These are phyloP conservation scores for Bombylius major DNA, from an alignment of 2,888 invertebrate species.

Conservation along the genomic window DNA sequence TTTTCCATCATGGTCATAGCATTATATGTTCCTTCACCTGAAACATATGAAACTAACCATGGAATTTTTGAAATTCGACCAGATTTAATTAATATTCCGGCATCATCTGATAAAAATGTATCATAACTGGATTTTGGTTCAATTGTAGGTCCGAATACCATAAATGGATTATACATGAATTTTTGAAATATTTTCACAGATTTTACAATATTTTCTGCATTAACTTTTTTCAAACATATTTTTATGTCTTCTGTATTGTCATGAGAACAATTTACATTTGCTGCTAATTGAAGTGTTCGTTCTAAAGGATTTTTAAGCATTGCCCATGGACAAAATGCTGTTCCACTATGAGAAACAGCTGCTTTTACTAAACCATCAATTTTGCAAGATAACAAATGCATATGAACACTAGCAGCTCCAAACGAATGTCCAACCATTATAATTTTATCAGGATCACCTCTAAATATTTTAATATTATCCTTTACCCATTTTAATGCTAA, in stretches of 20 bases:
- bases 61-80: slow-evolving; percentile 52
- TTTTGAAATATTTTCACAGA: slow-evolving; percentile 31
- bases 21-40: slow-evolving; percentile 63
- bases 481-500: slow-evolving; percentile 58
- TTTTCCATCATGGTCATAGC: slow-evolving; percentile 38
- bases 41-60: slow-evolving; percentile 53
- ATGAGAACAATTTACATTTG: slow-evolving; percentile 50
- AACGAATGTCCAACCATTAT: slow-evolving; percentile 59
- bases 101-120: slow-evolving; percentile 54
- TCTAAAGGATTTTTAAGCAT: slow-evolving; percentile 40
- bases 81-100: slow-evolving; percentile 45
- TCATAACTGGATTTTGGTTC: slow-evolving; percentile 41
- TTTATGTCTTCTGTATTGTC: slow-evolving; percentile 42
- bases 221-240: slow-evolving; percentile 49
- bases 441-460: slow-evolving; percentile 56
- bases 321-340: slow-evolving; percentile 49
- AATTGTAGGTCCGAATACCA: slow-evolving; percentile 59
- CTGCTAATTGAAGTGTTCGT: slow-evolving; percentile 48
- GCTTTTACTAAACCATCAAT: slow-evolving; percentile 32
- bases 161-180: slow-evolving; percentile 54
- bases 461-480: slow-evolving; percentile 54
- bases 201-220: slow-evolving; percentile 47
- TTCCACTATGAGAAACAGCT: slow-evolving; percentile 50
- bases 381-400: slow-evolving; percentile 52
- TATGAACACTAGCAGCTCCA: slow-evolving; percentile 62